phyloP scores from a whole-genome alignment of 2,888 invertebrate genomes.

The Aspidiotus rigidus region DNA sequence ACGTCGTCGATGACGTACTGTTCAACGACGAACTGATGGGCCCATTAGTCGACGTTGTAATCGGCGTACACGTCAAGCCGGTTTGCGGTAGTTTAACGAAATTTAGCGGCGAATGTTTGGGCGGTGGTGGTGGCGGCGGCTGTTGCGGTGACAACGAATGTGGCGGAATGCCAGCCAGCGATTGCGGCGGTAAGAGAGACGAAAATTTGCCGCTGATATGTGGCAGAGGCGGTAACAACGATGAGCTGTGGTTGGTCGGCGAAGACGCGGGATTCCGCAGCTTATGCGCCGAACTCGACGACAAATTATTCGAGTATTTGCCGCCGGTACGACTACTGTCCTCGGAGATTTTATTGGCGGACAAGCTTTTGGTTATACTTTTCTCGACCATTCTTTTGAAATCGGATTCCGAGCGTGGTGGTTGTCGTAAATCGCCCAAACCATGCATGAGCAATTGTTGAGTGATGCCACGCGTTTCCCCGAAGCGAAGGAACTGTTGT shows the following conservation, averaged over 20 bases:
- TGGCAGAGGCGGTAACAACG: slow-evolving; percentile 44
- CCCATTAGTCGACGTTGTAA: slow-evolving; percentile 37
- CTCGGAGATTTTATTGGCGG: slow-evolving; percentile 15
- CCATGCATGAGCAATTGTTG: slow-evolving; percentile 51
- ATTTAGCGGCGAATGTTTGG: slow-evolving; percentile 41
- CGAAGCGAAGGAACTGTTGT: slow-evolving; percentile 82
- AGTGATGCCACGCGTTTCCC: slow-evolving; percentile 76
- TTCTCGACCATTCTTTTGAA: slow-evolving; percentile 51
- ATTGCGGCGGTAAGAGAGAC: slow-evolving; percentile 41
- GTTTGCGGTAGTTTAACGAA: slow-evolving; percentile 46
- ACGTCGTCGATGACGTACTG: slow-evolving; percentile 46
- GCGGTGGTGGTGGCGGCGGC: slow-evolving; percentile 5
- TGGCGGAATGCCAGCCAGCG: slow-evolving; percentile 37
- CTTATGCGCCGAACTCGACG: slow-evolving; percentile 30
- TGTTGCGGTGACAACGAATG: slow-evolving; percentile 40
- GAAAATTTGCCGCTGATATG: slow-evolving; percentile 37
- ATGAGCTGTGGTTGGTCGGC: slow-evolving; percentile 43
- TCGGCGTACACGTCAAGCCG: slow-evolving; percentile 38
- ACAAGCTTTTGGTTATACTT: slow-evolving; percentile 30
- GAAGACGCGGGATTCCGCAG: slow-evolving; percentile 30
- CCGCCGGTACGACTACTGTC: slow-evolving; percentile 9
- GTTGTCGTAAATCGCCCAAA: slow-evolving; percentile 47
- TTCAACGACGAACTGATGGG: slow-evolving; percentile 54
- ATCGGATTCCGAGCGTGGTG: slow-evolving; percentile 48
- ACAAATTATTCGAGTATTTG: slow-evolving; percentile 7